Percentiles rank a stretch among this genome's conserved stretches.
phyloP scores from a whole-genome alignment of 2,797 vertebrate species.

The Tragopan temminckii region DNA sequence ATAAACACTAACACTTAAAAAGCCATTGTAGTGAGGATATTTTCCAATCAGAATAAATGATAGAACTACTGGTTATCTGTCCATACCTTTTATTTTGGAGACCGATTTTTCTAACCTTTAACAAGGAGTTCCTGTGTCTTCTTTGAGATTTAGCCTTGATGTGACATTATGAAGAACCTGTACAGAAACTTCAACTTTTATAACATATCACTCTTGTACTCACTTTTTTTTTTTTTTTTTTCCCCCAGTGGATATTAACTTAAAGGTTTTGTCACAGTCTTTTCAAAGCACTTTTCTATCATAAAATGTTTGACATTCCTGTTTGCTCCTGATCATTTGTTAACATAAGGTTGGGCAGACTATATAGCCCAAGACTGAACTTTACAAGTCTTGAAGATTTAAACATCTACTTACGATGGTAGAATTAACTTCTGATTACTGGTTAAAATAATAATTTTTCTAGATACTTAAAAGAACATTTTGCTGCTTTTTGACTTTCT shows the following conservation, averaged over 20 bases:
- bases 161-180: background rate
- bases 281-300: slow-evolving; percentile 27
- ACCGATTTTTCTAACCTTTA: background rate
- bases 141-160: background rate
- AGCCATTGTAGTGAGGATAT: background rate
- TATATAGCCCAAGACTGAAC: background rate
- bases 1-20: background rate
- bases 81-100: background rate
- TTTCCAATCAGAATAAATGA: background rate
- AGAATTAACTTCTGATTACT: slow-evolving; percentile 31
- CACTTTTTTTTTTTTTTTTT: background rate
- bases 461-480: background rate
- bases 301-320: slow-evolving; percentile 21
- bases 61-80: background rate
- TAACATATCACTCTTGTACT: background rate
- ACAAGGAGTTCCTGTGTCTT: background rate
- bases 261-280: background rate
- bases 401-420: background rate
- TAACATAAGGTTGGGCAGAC: slow-evolving; percentile 25
- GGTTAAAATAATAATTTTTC: background rate
- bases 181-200: background rate
- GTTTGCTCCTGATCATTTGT: background rate
- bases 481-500: slow-evolving; percentile 1
- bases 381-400: background rate
- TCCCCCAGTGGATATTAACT: background rate